Base-by-base conservation (phyloP, 2,888 invertebrate genomes). In the Timandra comae region DNA sequence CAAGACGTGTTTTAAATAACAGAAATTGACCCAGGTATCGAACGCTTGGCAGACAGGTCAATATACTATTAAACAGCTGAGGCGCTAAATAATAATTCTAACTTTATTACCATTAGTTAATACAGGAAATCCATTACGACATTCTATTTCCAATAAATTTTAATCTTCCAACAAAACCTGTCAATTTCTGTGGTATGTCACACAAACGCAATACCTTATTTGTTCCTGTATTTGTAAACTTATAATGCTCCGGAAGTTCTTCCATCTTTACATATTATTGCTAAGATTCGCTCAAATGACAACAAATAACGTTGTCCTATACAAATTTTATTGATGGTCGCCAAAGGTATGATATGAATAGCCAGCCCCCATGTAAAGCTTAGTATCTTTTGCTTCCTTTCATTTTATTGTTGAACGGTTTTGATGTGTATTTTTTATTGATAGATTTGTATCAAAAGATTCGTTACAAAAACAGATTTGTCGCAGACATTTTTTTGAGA, bases 191-290 rank as follows among this genome's bases (percentile, higher is more conserved):
- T 56, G 80, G 80, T 71, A 50, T 47, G 59, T 50, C 56, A 55
- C 58, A 55, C 56, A 50, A 49, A 60, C 57, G 69, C 59, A 66
- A 67, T 16, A 3, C 56, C 56, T 52, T 42, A 58, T 58, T 55
- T 52, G 41, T 43, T 44, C 51, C 49, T 49, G 51, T 36, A 57
- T 64, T n/a, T 70, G 68, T 68, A 33, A 27, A 31, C 27, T 30
- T 26, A 73, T 64, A 73, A 75, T 63, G 43, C 46, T 49, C 77
- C 78, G 79, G 79, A 80, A 71, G 76, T 77, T 64, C 62, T 42
- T 49, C 58, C 58, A 58, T 63, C 60, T 59, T 60, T 57, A 58
- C 56, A 58, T 41, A 25, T 40, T 34, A 37, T 37, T 54, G 33
- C 32, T 44, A 46, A 41, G 39, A 43, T 45, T 27, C 7, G 16